Base-by-base conservation (phyloP, 2,888 invertebrate genomes). In the Zonitis immaculata region DNA sequence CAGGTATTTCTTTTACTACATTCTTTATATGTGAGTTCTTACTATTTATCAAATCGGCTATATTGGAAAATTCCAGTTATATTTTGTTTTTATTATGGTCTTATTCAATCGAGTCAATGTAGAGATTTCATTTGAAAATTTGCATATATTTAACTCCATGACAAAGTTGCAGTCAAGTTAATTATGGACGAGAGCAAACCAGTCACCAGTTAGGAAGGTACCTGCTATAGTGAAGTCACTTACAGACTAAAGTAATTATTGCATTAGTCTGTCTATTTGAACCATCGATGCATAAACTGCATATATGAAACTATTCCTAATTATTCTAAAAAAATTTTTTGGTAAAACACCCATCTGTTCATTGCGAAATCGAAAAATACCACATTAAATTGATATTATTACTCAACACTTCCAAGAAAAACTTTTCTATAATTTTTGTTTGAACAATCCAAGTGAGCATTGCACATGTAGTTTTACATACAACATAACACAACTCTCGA, bases 111-210 rank as follows among this genome's bases (percentile, higher is more conserved):
- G 22, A 22, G 5, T 22, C 22, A 22, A 4, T 22, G 22, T 4
- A 22, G 22, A 22, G 22, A 22, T 4, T 5, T 5, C 11, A 20
- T n/a, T 11, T 6, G 11, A 20, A 39, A 39, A 16, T 35, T 1
- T 32, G 32, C 14, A 32, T 32, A 11, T 39, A 20, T 20, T 39
- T 11, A 18, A 20, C 47, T 52, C 48, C 44, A 52, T 48, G 44
- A 48, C 43, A 50, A 27, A 45, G 49, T 50, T 54, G 49, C 49
- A 50, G 25, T 18, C 46, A 47, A 49, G 45, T 54, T 54, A 54
- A 50, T 54, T 54, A 54, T 43, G 46, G 43, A 53, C 22, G 42
- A 26, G 35, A 35, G 43, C 42, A 43, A 43, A 32, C 9, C 9
- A 16, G 35, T 6, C 14, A 18, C 18, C 9, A 16, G 35, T 18